Evolutionary conservation across 37 sponge, comb jelly and placozoan genomes (phyloP), one percentile per base, ranked within the genome.

Genomic region (Tethya wilhelma): DNA sequence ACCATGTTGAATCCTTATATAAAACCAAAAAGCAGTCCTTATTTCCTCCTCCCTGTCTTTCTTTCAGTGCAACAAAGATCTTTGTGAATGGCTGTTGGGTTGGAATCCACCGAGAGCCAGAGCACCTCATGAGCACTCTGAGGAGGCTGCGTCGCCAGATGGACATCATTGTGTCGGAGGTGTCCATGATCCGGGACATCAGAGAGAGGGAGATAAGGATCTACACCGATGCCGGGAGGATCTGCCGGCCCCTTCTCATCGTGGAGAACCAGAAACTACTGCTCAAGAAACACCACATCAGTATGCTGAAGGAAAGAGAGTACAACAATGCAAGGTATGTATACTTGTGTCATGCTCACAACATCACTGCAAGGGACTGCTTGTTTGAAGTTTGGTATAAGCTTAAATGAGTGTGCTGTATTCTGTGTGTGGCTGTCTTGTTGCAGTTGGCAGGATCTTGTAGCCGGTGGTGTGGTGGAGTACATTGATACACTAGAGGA

Each of bases 31-130:
- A n/a, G n/a, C n/a, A n/a, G n/a, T n/a, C n/a, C n/a, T n/a, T n/a
- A n/a, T 49, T 49, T 14, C 53, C 53, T 49, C 26, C 59, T 58
- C 23, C 4, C 14, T 44, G 19, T 71, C 7, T 65, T 19, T 55
- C 72, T n/a, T 56, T 2, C 41, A 96, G 97, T 86, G 84, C 99
- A 36, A 99, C 99, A n/a, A 99, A 99, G 91, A 99, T 99, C 60
- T 99, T 99, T 90, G 99, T 99, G 45, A 99, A 99, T 69, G 99
- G 99, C 11, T 96, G 98, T 71, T 99, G 99, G 99, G 99, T 99
- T 19, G 99, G 99, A 30, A 96, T 96, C 62, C 99, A 99, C 59
- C 67, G 95, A 23, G 96, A 96, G 64, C 98, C 99, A 1, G 99
- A 99, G 53, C 96, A 91, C 44, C 95, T 99, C 73, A 99, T 99